phyloP scores from a whole-genome alignment of 2,113 vertebrate genomes.

The Planiliza haematocheilus region DNA sequence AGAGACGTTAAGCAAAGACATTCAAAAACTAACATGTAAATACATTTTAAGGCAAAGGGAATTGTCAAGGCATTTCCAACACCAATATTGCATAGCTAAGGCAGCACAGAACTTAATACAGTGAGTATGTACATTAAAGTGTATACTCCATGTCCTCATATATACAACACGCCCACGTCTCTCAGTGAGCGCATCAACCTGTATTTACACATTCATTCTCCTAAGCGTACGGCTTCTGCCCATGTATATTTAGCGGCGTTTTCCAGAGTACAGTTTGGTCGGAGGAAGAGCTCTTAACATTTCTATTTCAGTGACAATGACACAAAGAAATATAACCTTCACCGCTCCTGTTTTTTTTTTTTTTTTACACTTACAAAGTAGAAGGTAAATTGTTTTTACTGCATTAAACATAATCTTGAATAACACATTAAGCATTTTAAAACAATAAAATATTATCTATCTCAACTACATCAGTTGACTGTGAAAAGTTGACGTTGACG shows the following conservation, averaged over 20 bases:
- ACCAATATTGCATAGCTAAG: conserved; percentile 86
- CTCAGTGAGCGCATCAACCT: conserved; percentile 49
- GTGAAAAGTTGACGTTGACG: conserved; percentile 43
- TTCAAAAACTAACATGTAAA: conserved; percentile 66
- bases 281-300: conserved; percentile 48
- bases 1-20: conserved; percentile 51
- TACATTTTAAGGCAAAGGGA: conserved; percentile 83
- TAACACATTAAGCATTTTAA: conserved; percentile 36
- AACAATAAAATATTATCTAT: conserved; percentile 33
- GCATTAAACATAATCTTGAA: conserved; percentile 56
- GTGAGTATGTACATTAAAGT: conserved; percentile 73
- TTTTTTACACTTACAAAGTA: conserved; percentile 45
- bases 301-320: conserved; percentile 74
- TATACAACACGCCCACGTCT: conserved; percentile 65
- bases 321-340: conserved; percentile 51
- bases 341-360: conserved; percentile 20
- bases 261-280: conserved; percentile 62
- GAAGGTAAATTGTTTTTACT: conserved; percentile 47
- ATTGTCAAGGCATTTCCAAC: conserved; percentile 83
- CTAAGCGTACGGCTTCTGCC: conserved; percentile 35
- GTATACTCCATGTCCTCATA: conserved; percentile 57
- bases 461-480: conserved; percentile 7
- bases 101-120: conserved; percentile 73
- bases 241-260: conserved; percentile 35
- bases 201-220: conserved; percentile 78